Base-by-base conservation (phyloP, 53 echinoderm and acorn worm genomes). In the Glandiceps talaboti region DNA sequence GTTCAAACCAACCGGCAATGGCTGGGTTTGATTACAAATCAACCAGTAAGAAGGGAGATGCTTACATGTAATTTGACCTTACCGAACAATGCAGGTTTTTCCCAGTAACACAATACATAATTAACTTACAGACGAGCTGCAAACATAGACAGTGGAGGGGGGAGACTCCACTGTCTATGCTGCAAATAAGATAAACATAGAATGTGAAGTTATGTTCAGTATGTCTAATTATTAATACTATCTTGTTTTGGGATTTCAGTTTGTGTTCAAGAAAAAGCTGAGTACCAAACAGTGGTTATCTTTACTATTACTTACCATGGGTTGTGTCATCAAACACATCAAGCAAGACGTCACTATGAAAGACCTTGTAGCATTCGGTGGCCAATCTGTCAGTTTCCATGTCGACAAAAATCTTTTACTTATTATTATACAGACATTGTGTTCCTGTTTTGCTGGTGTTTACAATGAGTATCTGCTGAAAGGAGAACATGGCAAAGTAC, bases 401-500 rank as follows among this genome's bases (percentile, higher is more conserved):
- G 45, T 83, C 64, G 33, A 32, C 1, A 25, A 79, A 26, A 80
- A 85, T 1, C 33, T 87, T 29, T 14, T 88, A 83, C 80, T 89
- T 79, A 81, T 99, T 79, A 73, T 99, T 1, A 25, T 88, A 0
- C 99, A 99, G 83, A 78, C 90, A 1, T 26, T 88, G 1, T 93
- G 93, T 73, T 90, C 93, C 1, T 88, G 85, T 26, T 84, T 99
- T 30, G 99, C 99, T 0, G 90, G 94, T 1, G 93, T 99, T 83
- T 99, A 91, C 94, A 99, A 84, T 1, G 99, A 99, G 77, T 88
- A 85, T 74, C 83, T 99, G 31, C 79, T 99, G 32, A 99, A 99
- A 75, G 88, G 75, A 1, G 30, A 83, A 74, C 75, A 73, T 30
- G 77, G 78, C 33, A 26, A 75, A 10, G 82, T 99, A 32, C 77